A percentile compares a stretch with the other conserved stretches of the same genome.
phyloP scores from a whole-genome alignment of 2,113 vertebrate species.

The Cinclus cinclus region DNA sequence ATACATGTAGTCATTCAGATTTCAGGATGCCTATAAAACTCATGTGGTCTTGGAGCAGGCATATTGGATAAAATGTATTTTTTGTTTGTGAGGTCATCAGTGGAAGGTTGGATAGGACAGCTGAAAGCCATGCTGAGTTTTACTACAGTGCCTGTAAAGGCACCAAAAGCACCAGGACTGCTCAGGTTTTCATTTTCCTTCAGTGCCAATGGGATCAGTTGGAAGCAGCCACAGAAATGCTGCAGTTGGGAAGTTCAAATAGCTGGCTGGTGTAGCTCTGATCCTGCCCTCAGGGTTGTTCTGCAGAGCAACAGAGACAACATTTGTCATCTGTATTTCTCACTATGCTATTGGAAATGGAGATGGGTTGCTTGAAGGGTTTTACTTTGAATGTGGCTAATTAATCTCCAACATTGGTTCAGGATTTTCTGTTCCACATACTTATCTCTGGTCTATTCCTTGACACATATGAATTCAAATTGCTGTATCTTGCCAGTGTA shows the following conservation, averaged over 20 bases:
- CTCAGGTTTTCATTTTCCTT: not conserved
- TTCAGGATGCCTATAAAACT: not conserved
- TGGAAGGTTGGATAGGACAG: not conserved
- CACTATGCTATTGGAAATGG: not conserved
- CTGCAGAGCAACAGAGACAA: conserved; percentile 3
- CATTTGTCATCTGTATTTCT: conserved; percentile 23
- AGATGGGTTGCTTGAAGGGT: conserved; percentile 11
- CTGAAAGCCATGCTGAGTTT: not conserved
- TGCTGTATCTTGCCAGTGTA: not conserved
- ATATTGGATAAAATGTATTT: not conserved
- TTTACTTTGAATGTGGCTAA: conserved; percentile 36
- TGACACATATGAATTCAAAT: not conserved
- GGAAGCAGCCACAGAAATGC: not conserved
- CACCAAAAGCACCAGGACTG: not conserved
- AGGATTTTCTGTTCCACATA: conserved; percentile 8
- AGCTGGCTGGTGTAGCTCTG: conserved; percentile 38
- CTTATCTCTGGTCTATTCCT: not conserved
- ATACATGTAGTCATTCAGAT: not conserved
- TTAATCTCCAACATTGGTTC: conserved; percentile 15
- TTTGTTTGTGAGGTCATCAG: not conserved
- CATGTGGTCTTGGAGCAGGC: not conserved
- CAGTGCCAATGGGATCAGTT: not conserved
- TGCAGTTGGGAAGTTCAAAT: not conserved
- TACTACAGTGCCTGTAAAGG: not conserved
- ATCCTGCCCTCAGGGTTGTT: conserved; percentile 26